Conservation (phyloP, 2,888 invertebrate species). For the Stegophylla sp. region DNA sequence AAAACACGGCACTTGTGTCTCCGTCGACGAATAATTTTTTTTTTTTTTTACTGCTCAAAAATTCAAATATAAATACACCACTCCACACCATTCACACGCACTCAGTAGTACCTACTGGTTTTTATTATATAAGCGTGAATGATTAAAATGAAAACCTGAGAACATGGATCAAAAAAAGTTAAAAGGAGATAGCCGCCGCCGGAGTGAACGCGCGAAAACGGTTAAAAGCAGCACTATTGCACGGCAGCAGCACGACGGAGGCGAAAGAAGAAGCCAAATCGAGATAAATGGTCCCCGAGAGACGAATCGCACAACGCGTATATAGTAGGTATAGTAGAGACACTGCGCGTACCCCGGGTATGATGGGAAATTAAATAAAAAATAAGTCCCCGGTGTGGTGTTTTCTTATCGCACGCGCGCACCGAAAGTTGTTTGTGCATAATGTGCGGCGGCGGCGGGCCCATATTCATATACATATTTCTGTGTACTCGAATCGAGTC, state of each 20-base stretch:
- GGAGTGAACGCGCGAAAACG: slow-evolving; percentile 40
- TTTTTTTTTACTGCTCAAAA: too few species aligned
- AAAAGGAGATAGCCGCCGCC: slow-evolving; percentile 45
- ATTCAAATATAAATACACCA: neutral
- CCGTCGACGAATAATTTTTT: too few species aligned
- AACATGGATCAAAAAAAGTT: slow-evolving; percentile 50
- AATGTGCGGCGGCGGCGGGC: neutral
- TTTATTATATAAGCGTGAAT: neutral
- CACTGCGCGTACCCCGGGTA: slow-evolving; percentile 42
- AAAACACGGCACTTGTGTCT: neutral
- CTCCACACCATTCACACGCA: neutral
- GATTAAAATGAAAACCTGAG: neutral
- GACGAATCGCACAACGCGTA: slow-evolving; percentile 47
- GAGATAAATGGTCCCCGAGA: slow-evolving; percentile 49
- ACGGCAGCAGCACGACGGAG: too few species aligned
- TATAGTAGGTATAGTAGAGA: too few species aligned
- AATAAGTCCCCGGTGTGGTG: slow-evolving; percentile 42
- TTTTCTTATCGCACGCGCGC: slow-evolving; percentile 31
- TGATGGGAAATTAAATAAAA: slow-evolving; percentile 58
- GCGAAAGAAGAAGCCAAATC: slow-evolving; percentile 58
- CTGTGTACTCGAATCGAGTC: neutral
- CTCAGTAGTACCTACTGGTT: too few species aligned
- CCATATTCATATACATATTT: slow-evolving; percentile 39
- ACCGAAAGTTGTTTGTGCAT: slow-evolving; percentile 19
- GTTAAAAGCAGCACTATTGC: slow-evolving; percentile 38